phyloP scores from a whole-genome alignment of 2,797 vertebrate genomes.

The Glyptemys insculpta region DNA sequence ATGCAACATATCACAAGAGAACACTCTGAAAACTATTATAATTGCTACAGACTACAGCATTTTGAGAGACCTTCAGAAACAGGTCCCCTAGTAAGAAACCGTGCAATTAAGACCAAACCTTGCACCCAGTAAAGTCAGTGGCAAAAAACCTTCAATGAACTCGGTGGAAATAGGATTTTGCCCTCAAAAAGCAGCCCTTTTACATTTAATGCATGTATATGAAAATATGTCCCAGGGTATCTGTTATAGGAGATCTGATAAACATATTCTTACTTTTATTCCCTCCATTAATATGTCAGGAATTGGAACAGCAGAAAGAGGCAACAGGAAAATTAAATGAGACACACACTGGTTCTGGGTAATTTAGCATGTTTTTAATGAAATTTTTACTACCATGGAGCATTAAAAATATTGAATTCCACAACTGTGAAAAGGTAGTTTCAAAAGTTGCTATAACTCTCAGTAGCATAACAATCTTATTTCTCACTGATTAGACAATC shows the following conservation, averaged over 20 bases:
- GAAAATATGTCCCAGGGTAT: background rate
- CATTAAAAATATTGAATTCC: background rate
- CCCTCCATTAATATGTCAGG: background rate
- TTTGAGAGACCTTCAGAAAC: background rate
- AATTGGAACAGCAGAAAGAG: rapidly evolving
- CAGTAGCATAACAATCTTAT: rapidly evolving
- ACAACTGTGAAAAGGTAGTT: background rate
- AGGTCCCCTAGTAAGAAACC: background rate
- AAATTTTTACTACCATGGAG: background rate
- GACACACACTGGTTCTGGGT: background rate
- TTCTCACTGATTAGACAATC: background rate
- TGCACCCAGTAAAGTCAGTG: background rate
- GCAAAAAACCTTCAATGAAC: background rate
- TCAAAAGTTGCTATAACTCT: background rate
- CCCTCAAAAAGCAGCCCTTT: background rate
- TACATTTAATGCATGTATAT: background rate
- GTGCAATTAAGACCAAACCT: background rate
- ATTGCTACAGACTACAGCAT: background rate
- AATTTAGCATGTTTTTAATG: background rate
- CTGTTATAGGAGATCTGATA: background rate
- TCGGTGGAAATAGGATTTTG: background rate
- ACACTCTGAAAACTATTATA: background rate
- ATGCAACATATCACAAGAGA: background rate
- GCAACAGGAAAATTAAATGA: background rate
- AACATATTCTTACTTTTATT: background rate